Evolutionary conservation across 2,888 invertebrate genomes (phyloP).

Genomic region (Chalcosyrphus nemorum): DNA sequence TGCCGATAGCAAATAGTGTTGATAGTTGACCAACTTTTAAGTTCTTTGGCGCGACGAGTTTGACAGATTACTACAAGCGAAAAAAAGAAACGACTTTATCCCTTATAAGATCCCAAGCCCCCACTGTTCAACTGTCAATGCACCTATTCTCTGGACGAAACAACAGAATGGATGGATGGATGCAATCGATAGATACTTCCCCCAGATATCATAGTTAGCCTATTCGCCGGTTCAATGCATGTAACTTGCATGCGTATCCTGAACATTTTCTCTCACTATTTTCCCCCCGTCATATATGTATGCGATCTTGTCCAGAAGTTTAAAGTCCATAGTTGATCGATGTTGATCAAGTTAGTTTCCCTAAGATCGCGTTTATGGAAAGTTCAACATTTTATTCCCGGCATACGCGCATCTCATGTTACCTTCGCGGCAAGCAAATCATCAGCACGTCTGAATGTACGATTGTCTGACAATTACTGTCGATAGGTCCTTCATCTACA

Average conservation of each 20-base stretch:
- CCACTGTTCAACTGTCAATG: conserved; percentile 13
- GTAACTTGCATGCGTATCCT: conserved; percentile 37
- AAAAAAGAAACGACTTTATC: too few species aligned
- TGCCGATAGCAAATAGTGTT: too few species aligned
- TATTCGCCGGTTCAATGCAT: conserved; percentile 10
- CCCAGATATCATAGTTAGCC: conserved; percentile 44
- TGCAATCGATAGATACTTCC: conserved; percentile 53
- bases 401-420: conserved; percentile 9
- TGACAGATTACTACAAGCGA: too few species aligned
- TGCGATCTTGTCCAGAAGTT: conserved; percentile 74
- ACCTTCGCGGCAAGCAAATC: conserved; percentile 41
- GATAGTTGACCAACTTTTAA: too few species aligned
- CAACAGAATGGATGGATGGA: conserved; percentile 51
- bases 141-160: conserved; percentile 8
- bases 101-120: neutral
- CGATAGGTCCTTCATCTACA: neutral
- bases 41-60: too few species aligned
- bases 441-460: conserved; percentile 21
- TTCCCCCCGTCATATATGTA: neutral
- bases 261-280: neutral
- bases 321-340: conserved; percentile 78
- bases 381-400: conserved; percentile 74
- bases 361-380: conserved; percentile 80
- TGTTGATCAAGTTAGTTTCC: conserved; percentile 80
- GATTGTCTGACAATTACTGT: conserved; percentile 53